These are phyloP conservation scores for Micrasema longulum DNA, from an alignment of 1,140 invertebrate genomes.

Conservation along the genomic window DNA sequence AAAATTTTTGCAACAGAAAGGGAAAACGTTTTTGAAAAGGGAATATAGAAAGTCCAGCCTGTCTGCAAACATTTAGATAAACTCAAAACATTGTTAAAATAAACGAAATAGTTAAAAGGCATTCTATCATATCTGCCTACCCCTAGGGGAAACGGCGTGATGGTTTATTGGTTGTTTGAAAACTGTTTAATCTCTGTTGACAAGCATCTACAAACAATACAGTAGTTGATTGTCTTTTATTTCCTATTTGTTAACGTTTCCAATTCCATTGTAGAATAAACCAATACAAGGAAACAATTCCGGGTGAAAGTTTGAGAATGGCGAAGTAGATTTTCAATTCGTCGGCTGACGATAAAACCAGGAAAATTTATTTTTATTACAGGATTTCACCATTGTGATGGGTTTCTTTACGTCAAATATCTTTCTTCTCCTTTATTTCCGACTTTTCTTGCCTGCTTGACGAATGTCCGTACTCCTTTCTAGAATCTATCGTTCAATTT, in stretches of 20 bases:
- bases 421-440: conserved; percentile 21
- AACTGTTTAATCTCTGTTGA: too few species aligned
- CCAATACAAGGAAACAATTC: background rate
- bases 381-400: conserved; percentile 26
- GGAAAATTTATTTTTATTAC: conserved; percentile 30
- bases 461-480: conserved; percentile 12
- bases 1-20: too few species aligned
- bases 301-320: background rate
- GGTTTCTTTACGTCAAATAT: conserved; percentile 24
- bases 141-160: too few species aligned
- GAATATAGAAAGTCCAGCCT: too few species aligned
- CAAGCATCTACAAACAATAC: too few species aligned
- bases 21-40: too few species aligned
- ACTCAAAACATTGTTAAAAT: too few species aligned
- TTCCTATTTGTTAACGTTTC: background rate
- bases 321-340: conserved; percentile 17
- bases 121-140: too few species aligned
- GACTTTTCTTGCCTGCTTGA: conserved; percentile 6
- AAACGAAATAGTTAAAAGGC: too few species aligned
- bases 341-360: conserved; percentile 8
- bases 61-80: too few species aligned
- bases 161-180: too few species aligned
- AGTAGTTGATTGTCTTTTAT: background rate
- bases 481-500: conserved; percentile 1
- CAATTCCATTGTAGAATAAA: background rate